Conservation (phyloP, 2,113 vertebrate species). For the Illadopsis cleaveri region DNA sequence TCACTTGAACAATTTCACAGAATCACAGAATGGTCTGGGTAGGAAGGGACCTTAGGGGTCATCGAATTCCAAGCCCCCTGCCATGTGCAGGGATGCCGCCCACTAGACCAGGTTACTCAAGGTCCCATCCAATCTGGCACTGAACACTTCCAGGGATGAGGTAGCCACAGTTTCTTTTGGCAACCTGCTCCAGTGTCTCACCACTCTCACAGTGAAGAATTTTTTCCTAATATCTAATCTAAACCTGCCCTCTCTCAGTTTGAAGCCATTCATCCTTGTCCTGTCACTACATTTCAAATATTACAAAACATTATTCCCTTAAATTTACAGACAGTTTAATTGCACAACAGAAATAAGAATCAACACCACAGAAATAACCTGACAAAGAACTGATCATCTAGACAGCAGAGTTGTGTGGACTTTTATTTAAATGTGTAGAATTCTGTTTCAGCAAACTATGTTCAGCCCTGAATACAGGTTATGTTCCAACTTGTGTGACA, state of each 20-base stretch:
- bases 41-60: not conserved
- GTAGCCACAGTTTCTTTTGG: not conserved
- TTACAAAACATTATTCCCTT: not conserved
- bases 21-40: not conserved
- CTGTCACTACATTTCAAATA: not conserved
- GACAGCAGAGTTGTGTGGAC: not conserved
- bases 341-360: not conserved
- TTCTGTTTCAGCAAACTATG: not conserved
- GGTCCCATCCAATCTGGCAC: not conserved
- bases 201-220: not conserved
- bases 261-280: not conserved
- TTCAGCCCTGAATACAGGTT: not conserved
- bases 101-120: not conserved
- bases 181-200: not conserved
- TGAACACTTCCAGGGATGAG: not conserved
- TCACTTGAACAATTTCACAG: not conserved
- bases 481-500: not conserved
- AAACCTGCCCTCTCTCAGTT: not conserved
- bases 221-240: not conserved
- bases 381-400: not conserved
- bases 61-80: not conserved
- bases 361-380: not conserved
- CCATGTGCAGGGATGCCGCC: not conserved
- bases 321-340: fast-evolving
- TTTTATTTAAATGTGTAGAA: fast-evolving